Base-by-base conservation (phyloP, 1,140 invertebrate species). In the Archivesica marissinica region DNA sequence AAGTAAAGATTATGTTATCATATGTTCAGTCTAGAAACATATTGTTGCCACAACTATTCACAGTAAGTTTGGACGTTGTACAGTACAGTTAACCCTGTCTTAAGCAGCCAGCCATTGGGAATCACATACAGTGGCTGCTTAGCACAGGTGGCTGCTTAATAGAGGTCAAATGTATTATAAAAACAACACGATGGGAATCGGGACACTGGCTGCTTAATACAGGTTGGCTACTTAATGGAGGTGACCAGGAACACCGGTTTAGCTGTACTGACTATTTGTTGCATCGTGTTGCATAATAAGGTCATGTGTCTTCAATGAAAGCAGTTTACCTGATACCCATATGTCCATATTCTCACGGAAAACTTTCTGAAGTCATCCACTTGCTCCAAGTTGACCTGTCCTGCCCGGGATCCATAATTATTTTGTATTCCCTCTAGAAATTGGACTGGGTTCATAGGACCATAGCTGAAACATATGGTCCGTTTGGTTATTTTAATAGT, bases 371-470 rank as follows among this genome's bases (percentile, higher is more conserved):
- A 86, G 28, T 64, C 38, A 1, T 66, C 59, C 39, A 35, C 41
- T 0, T 13, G 23, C 35, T 23, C 25, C 13, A 80, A 80, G 23
- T 66, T 66, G 15, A 44, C 64, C n/a, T 80, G 59, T 13, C 41
- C 59, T 6, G 87, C 66, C 81, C 85, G 1, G 81, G 80, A 0
- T 74, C 85, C 44, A 76, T 87, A 44, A 74, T 68, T 15, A 0
- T 30, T 39, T n/a, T 79, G 76, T 38, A 88, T 38, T 2, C 89
- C 88, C 41, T 88, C 89, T 38, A 90, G 80, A 33, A 89, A 87
- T 20, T 86, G 88, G 0, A 90, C 68, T 0, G 89, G 85, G 41
- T 90, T 90, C 79, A 90, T 80, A 17, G 77, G 77, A 3, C 77
- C 77, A 50, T 80, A 80, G 68, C 77, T 80, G 30, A 28, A 75